Conservation (phyloP, 2,888 invertebrate species). For the Nowickia ferox region DNA sequence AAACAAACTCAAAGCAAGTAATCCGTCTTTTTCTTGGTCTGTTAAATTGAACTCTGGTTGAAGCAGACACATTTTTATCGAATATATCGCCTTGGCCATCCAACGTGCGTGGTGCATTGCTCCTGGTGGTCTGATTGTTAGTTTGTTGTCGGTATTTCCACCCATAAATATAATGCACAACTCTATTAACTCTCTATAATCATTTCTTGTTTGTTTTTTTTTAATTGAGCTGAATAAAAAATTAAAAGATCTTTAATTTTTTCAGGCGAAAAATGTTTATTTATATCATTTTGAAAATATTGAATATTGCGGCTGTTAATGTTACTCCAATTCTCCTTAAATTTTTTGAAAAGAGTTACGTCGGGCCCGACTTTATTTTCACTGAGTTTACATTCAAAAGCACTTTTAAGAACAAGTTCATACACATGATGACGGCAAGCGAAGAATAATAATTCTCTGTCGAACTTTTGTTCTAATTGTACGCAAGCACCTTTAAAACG, state of each 20-base stretch:
- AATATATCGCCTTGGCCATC: conserved; percentile 5
- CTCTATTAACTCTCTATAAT: conserved; percentile 9
- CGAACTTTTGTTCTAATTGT: conserved; percentile 9
- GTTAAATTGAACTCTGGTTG: conserved; percentile 10
- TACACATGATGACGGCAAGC: conserved; percentile 26
- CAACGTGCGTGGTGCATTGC: conserved; percentile 11
- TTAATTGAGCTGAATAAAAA: too few relatives aligned
- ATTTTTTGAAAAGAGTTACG: conserved; percentile 23
- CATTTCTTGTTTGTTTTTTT: background rate
- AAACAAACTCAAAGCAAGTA: background rate
- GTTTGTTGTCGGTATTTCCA: conserved; percentile 2
- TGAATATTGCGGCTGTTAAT: background rate
- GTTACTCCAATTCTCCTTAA: conserved; percentile 27
- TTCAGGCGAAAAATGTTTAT: background rate
- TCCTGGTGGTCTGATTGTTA: conserved; percentile 1
- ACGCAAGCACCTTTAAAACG: conserved; percentile 12
- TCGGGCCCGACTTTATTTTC: conserved; percentile 15
- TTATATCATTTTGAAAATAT: background rate
- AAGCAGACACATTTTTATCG: conserved; percentile 17
- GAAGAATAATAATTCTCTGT: conserved; percentile 32
- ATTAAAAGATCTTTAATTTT: too few relatives aligned
- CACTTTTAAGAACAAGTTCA: background rate
- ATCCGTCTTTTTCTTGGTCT: background rate
- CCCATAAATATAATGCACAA: conserved; percentile 7
- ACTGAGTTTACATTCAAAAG: conserved; percentile 9